Conservation (phyloP, 2,797 vertebrate species). For the Neosilurus mollespiculum region DNA sequence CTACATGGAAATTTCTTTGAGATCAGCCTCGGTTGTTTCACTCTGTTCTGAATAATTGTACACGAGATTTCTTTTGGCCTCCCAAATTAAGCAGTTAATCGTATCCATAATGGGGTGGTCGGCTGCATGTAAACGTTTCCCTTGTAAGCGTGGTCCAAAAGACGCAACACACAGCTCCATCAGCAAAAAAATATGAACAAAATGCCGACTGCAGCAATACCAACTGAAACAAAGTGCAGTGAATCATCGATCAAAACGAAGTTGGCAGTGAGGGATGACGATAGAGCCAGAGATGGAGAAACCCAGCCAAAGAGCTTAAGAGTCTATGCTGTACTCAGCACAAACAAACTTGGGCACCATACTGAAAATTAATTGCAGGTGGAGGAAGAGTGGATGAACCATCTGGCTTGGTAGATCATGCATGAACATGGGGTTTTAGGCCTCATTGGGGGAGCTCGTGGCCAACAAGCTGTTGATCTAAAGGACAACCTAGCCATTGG, state of each 20-base stretch:
- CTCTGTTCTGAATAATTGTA: neutral
- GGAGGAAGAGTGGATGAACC: neutral
- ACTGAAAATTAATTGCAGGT: conserved; percentile 10
- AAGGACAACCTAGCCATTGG: neutral
- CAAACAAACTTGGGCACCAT: neutral
- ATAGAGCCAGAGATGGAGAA: conserved; percentile 8
- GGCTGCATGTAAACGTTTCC: neutral
- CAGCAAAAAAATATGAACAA: neutral
- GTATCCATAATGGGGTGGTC: neutral
- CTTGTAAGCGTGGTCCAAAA: neutral
- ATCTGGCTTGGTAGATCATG: conserved; percentile 1
- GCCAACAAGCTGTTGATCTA: neutral
- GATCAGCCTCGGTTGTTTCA: neutral
- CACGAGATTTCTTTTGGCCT: neutral
- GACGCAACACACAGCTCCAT: neutral
- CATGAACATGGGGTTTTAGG: neutral
- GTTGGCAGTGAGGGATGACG: neutral
- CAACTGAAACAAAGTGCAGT: conserved; percentile 1
- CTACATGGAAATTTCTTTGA: neutral
- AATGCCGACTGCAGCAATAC: conserved; percentile 14
- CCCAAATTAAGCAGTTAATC: neutral
- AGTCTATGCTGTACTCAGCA: conserved; percentile 9
- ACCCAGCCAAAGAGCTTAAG: neutral
- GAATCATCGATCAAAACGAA: conserved; percentile 3
- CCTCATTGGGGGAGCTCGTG: too few species aligned